These are phyloP conservation scores for Dufourea novaeangliae DNA, from an alignment of 1,140 invertebrate genomes.

Conservation along the genomic window DNA sequence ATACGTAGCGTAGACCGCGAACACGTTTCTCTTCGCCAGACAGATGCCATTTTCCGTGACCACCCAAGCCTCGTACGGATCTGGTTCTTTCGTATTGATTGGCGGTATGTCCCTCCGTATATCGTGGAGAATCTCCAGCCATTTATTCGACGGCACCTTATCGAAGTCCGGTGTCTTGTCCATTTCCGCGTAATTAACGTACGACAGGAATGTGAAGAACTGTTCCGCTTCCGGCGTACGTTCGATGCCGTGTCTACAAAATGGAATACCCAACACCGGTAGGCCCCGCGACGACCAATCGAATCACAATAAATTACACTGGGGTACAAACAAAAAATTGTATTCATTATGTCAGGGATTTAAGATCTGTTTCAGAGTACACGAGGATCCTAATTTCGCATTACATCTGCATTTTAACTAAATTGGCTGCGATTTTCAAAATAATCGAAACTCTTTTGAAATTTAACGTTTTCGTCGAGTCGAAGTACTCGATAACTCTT, in stretches of 20 bases:
- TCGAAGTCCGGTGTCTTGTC: constrained; percentile 36
- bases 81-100: neutral
- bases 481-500: no score
- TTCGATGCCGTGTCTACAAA: constrained; percentile 54
- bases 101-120: constrained; percentile 32
- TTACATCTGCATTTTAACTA: no score
- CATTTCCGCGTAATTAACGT: constrained; percentile 43
- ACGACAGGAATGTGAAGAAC: constrained; percentile 62
- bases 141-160: constrained; percentile 39
- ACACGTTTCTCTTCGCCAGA: constrained; percentile 21
- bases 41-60: constrained; percentile 63
- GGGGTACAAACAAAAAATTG: no score
- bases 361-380: no score
- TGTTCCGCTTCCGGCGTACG: constrained; percentile 52
- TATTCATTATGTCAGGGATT: no score
- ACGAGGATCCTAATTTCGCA: no score
- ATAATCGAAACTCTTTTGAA: no score
- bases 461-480: no score
- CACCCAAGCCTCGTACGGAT: constrained; percentile 26
- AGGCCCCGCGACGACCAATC: no score
- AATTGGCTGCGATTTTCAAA: no score
- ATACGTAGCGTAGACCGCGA: constrained; percentile 35
- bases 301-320: no score
- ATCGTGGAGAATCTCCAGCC: constrained; percentile 60
- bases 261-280: no score